Percentiles rank a stretch among this genome's conserved stretches.
These are phyloP conservation scores for Agonopterix heracliana DNA, from an alignment of 2,888 invertebrate genomes.

Conservation along the genomic window DNA sequence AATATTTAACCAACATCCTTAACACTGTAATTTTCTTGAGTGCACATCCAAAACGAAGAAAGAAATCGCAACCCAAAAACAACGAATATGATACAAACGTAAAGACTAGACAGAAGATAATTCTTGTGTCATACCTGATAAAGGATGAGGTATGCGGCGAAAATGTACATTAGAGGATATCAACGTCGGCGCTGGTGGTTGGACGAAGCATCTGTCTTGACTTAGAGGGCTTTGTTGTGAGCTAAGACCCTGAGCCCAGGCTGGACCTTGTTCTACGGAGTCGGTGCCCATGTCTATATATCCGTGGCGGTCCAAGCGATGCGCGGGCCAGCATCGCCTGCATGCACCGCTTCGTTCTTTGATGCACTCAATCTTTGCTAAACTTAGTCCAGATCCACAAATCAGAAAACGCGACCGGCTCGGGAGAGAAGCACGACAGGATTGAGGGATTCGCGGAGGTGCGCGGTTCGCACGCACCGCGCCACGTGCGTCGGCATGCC, in stretches of 20 bases:
- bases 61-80: no score
- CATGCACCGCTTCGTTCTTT: slow-evolving; percentile 49
- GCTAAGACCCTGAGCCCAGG: slow-evolving; percentile 25
- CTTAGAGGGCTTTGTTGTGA: slow-evolving; percentile 6
- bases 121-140: no score
- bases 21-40: no score
- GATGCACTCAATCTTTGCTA: slow-evolving; percentile 44
- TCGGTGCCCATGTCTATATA: slow-evolving; percentile 73
- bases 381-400: slow-evolving; percentile 15
- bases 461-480: slow-evolving; percentile 41
- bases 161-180: neutral
- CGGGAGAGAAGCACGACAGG: slow-evolving; percentile 58
- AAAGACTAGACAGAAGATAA: no score
- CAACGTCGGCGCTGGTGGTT: slow-evolving; percentile 21
- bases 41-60: no score
- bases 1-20: no score
- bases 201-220: slow-evolving; percentile 24
- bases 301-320: slow-evolving; percentile 69
- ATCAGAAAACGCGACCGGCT: slow-evolving; percentile 49
- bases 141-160: no score
- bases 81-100: no score
- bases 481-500: slow-evolving; percentile 58
- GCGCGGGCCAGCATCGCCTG: slow-evolving; percentile 37
- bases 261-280: slow-evolving; percentile 11
- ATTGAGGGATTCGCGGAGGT: slow-evolving; percentile 48